phyloP scores from a whole-genome alignment of 1,140 invertebrate genomes.

The Lasioglossum albipes region DNA sequence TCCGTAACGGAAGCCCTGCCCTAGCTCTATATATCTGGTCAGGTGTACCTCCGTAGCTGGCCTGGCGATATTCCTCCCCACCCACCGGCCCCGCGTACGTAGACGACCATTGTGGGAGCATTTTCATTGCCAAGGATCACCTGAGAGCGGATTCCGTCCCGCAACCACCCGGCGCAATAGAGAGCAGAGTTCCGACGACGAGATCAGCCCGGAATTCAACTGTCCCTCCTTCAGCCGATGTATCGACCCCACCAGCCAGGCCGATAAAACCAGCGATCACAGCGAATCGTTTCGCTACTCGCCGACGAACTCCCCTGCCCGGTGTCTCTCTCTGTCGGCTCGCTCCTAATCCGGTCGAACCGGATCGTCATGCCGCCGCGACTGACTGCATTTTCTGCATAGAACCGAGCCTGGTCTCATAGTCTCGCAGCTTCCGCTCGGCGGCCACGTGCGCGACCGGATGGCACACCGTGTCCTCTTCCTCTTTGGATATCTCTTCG shows the following conservation, averaged over 20 bases:
- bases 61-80: constrained; percentile 77
- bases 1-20: constrained; percentile 80
- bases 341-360: constrained; percentile 54
- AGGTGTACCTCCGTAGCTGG: constrained; percentile 77
- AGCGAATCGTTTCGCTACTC: constrained; percentile 35
- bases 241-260: constrained; percentile 26
- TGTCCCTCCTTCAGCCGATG: constrained; percentile 25
- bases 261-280: constrained; percentile 12
- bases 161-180: constrained; percentile 71
- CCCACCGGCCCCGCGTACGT: constrained; percentile 31
- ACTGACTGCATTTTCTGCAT: constrained; percentile 9
- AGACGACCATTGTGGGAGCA: constrained; percentile 65
- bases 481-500: too few species aligned
- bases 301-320: not conserved
- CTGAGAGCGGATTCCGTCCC: constrained; percentile 63
- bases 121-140: constrained; percentile 76
- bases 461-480: not conserved
- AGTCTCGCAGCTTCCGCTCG: not conserved
- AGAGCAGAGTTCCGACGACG: constrained; percentile 60
- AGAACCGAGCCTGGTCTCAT: constrained; percentile 8
- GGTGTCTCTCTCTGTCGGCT: not conserved
- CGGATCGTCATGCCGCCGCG: constrained; percentile 57
- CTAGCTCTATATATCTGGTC: constrained; percentile 81
- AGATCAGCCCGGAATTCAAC: constrained; percentile 62
- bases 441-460: constrained; percentile 13